These are phyloP conservation scores for Cottoperca gobio DNA, from an alignment of 2,797 vertebrate genomes.

Conservation along the genomic window DNA sequence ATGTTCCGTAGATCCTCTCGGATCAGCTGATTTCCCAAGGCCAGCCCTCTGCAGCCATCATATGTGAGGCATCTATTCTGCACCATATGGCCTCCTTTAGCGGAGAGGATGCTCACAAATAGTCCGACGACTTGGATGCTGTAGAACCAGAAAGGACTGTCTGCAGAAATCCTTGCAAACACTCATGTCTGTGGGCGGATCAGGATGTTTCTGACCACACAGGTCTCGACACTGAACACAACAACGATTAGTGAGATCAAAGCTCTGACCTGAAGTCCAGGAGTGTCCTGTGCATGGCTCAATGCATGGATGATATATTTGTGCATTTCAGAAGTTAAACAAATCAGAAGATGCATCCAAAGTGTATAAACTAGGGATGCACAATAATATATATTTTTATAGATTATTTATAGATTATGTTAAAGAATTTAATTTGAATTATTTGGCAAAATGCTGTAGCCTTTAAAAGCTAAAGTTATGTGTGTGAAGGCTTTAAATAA, in stretches of 20 bases:
- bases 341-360: background rate
- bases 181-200: background rate
- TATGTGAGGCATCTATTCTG: constrained; percentile 65
- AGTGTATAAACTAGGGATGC: too few relatives aligned
- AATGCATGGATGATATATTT: background rate
- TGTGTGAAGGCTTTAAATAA: too few relatives aligned
- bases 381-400: too few relatives aligned
- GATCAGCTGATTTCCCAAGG: constrained; percentile 77
- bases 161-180: background rate
- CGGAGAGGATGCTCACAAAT: constrained; percentile 61
- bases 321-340: background rate
- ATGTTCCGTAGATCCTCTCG: constrained; percentile 81
- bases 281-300: constrained; percentile 13
- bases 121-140: constrained; percentile 27
- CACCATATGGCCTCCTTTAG: constrained; percentile 61
- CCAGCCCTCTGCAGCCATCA: constrained; percentile 56
- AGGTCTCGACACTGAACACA: constrained; percentile 27
- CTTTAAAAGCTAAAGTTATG: too few relatives aligned
- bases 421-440: too few relatives aligned
- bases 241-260: constrained; percentile 16
- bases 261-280: constrained; percentile 6
- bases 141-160: constrained; percentile 27
- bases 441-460: too few relatives aligned
- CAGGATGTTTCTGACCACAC: constrained; percentile 26
- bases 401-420: too few relatives aligned